Evolutionary conservation across 2,888 invertebrate species (phyloP), one percentile per base, ranked within the genome.

Genomic region (Agrilus biguttatus): DNA sequence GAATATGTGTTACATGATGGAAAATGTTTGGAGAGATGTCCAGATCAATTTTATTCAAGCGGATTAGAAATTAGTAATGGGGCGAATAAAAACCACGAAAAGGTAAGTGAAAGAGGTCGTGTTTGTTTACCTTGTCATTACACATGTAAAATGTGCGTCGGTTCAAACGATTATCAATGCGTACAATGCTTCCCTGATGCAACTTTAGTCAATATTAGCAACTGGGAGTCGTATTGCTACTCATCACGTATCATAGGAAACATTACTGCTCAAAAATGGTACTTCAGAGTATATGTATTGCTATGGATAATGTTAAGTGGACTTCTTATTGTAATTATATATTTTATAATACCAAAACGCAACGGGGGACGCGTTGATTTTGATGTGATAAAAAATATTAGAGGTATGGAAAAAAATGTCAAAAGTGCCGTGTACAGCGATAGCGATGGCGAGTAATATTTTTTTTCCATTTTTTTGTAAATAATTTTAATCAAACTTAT

Each of bases 71-170:
- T 45, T 5, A 40, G 35, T 12, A 51, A 17, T 21, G 23, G 23
- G 23, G 12, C 39, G 23, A 14, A 48, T 35, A 44, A 38, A 32
- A 47, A 49, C 23, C 47, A 45, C 13, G 55, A 56, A 49, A 52
- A 55, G 41, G 45, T 40, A 37, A 46, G 23, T 39, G 8, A 33
- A 6, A 36, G 39, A 33, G 47, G 45, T 37, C 50, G 44, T 23
- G 40, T 46, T 41, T 85, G 85, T 57, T 63, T 75, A 2, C 65
- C 69, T 28, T 86, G 86, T 59, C 84, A 86, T 65, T 84, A 85
- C 60, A 74, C 78, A n/a, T 86, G 86, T 60, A 71, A 72, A 44
- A 70, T 71, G 8, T 86, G 86, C 57, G 63, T 66, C 7, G 84
- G 84, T 8, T 77, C 83, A 7, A 72, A 74, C 51, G 77, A 80